Evolutionary conservation across 2,888 invertebrate species (phyloP), one percentile per base, ranked within the genome.

Genomic region (Cyclophora albipunctata): DNA sequence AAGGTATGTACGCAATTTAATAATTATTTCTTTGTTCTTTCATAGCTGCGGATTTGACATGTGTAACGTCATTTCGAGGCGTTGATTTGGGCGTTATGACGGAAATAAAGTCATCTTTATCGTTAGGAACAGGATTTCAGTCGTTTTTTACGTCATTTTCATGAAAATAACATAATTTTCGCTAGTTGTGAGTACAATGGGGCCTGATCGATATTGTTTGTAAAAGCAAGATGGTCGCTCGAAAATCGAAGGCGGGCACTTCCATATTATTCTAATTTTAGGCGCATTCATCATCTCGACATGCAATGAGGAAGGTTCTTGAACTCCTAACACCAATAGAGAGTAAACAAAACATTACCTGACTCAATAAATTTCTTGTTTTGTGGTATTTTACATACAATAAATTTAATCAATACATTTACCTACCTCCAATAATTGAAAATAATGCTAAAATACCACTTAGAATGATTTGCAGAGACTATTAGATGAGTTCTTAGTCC

Each of bases 1-100:
- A 90, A 90, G 90, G 90, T 90, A 90, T 85, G 80, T 86, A 86
- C 81, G 67, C 67, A 62, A 60, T 75, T 72, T 61, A 74, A 69
- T 74, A 64, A 59, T 57, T 67, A 66, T 78, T 77, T 77, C 84
- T 87, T 87, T 85, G 84, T 86, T 82, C 76, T 73, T 71, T 69
- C 63, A 72, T 56, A 57, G 66, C 60, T 62, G 61, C 57, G 64
- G 64, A 73, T 73, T 80, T 84, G 86, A 84, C 85, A 84, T 82
- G 77, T 78, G 84, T 85, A 88, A 86, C 82, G 83, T 84, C 85
- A 82, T 75, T 54, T 55, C 54, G 57, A 54, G 69, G 67, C 68
- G 66, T 72, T 64, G 66, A 63, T 65, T 58, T 53, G 54, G 48
- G 37, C 37, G 66, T 64, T 66, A 66, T 59, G 59, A 57, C 56